These are phyloP conservation scores for Pipistrellus kuhlii DNA, from an alignment of 2,797 vertebrate species.

Conservation along the genomic window DNA sequence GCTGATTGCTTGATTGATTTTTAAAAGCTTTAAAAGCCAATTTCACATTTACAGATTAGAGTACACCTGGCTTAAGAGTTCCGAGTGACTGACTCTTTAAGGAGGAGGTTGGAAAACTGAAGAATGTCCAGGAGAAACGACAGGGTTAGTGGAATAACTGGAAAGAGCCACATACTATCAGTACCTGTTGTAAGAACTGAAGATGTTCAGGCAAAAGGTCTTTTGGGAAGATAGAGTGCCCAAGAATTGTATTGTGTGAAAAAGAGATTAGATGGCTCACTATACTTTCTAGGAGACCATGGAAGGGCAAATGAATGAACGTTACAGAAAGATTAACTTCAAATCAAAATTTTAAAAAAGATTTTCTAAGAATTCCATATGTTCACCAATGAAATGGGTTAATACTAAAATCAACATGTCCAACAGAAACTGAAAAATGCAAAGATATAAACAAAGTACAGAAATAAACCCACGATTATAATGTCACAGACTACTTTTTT, in stretches of 20 bases:
- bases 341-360: neutral
- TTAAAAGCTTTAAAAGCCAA: conserved; percentile 73
- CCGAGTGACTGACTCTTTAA: conserved; percentile 18
- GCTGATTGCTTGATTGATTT: conserved; percentile 78
- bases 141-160: neutral
- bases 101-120: neutral
- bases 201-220: neutral
- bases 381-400: neutral
- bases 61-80: conserved; percentile 62
- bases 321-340: neutral
- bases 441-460: neutral
- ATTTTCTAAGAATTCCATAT: conserved; percentile 8
- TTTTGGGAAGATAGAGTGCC: neutral
- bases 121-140: neutral
- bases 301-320: neutral
- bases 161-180: neutral
- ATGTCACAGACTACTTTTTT: too few species aligned
- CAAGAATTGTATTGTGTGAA: neutral
- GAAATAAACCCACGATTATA: neutral
- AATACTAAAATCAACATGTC: neutral
- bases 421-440: neutral
- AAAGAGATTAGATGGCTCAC: neutral
- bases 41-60: conserved; percentile 66
- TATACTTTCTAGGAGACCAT: neutral
- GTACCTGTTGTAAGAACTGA: neutral